These are phyloP conservation scores for Phaonia tiefii DNA, from an alignment of 2,888 invertebrate genomes.

Conservation along the genomic window DNA sequence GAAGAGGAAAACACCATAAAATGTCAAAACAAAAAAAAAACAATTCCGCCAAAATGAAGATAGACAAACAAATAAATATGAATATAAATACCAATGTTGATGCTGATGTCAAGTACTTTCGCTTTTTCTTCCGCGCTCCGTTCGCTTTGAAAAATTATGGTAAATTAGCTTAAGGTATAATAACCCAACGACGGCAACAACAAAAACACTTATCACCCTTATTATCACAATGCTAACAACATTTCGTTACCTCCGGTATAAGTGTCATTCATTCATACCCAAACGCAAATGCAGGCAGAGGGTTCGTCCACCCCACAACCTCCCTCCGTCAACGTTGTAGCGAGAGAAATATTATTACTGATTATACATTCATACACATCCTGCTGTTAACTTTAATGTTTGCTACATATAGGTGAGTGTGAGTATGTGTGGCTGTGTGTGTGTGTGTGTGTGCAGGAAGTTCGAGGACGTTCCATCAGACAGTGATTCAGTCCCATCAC, in stretches of 20 bases:
- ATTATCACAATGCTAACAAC: slow-evolving; percentile 58
- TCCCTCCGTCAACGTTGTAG: too few species aligned
- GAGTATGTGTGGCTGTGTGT: too few species aligned
- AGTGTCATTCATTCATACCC: slow-evolving; percentile 47
- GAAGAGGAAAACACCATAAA: slow-evolving; percentile 21
- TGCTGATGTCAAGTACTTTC: slow-evolving; percentile 55
- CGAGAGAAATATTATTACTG: slow-evolving; percentile 59
- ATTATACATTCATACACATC: slow-evolving; percentile 59
- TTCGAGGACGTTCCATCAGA: slow-evolving; percentile 29
- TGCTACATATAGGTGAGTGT: too few species aligned
- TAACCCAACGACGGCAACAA: slow-evolving; percentile 36
- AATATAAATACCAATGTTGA: slow-evolving; percentile 46
- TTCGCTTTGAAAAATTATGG: slow-evolving; percentile 58
- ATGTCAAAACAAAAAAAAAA: slow-evolving; percentile 52
- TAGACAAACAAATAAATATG: slow-evolving; percentile 58
- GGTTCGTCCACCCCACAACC: not conserved
- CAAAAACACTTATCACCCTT: slow-evolving; percentile 61
- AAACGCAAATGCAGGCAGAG: not conserved
- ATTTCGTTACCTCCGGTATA: slow-evolving; percentile 48
- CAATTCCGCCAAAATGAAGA: slow-evolving; percentile 51
- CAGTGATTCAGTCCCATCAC: slow-evolving; percentile 69
- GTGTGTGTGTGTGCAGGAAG: too few species aligned
- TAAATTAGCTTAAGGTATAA: slow-evolving; percentile 64
- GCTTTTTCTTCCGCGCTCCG: slow-evolving; percentile 25
- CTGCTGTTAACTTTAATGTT: slow-evolving; percentile 63